Evolutionary conservation across 2,888 invertebrate species (phyloP).

Genomic region (Thera obeliscata): DNA sequence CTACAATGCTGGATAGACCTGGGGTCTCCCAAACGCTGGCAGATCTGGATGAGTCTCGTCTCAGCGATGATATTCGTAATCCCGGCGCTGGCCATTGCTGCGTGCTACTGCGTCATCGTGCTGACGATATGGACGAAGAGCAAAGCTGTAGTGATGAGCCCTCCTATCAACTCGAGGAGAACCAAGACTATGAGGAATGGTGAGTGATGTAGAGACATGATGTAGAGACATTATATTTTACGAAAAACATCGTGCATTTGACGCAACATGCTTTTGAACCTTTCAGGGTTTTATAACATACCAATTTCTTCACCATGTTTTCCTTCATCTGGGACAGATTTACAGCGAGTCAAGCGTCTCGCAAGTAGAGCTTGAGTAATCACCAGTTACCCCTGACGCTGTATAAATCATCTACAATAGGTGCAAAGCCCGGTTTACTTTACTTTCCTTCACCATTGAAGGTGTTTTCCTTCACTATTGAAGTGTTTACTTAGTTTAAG

Average conservation of each 20-base stretch:
- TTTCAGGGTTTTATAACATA: too few species aligned
- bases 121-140: conserved; percentile 96
- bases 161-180: conserved; percentile 75
- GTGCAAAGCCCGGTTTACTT: too few species aligned
- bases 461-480: background rate
- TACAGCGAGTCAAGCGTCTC: too few species aligned
- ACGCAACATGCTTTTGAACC: too few species aligned
- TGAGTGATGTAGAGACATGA: conserved; percentile 37
- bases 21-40: conserved; percentile 90
- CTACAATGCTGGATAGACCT: conserved; percentile 96
- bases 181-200: conserved; percentile 74
- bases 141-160: conserved; percentile 86
- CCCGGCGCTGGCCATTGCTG: conserved; percentile 94
- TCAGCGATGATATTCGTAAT: conserved; percentile 92
- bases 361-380: too few species aligned
- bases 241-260: too few species aligned
- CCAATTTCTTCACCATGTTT: too few species aligned
- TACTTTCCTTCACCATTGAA: background rate
- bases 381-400: too few species aligned
- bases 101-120: conserved; percentile 96
- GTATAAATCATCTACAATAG: too few species aligned
- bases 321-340: too few species aligned
- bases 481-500: too few species aligned
- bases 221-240: too few species aligned
- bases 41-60: conserved; percentile 94